A percentile compares a stretch with the other conserved stretches of the same genome.
Evolutionary conservation across 2,113 vertebrate genomes (phyloP).

Genomic region (Tragelaphus buxtoni): DNA sequence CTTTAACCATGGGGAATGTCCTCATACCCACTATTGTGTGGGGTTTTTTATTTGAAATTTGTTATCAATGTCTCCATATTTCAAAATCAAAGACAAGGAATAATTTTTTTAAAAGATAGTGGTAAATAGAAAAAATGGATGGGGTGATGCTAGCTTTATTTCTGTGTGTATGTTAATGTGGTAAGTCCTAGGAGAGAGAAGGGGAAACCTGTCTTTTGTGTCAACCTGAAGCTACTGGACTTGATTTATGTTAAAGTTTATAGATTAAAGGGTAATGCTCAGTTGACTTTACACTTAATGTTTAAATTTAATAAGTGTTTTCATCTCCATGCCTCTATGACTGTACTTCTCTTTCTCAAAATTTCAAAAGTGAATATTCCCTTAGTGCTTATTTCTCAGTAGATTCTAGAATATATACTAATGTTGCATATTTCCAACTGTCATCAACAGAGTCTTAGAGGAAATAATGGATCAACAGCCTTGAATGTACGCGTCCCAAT

Average conservation of each 20-base stretch:
- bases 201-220: not conserved
- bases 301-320: slow-evolving; percentile 27
- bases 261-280: not conserved
- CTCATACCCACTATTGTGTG: not conserved
- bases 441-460: not conserved
- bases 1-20: not conserved
- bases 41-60: not conserved
- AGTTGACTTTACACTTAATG: not conserved
- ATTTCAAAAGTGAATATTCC: slow-evolving; percentile 13
- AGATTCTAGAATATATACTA: not conserved
- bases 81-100: not conserved
- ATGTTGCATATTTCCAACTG: not conserved
- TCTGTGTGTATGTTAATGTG: not conserved
- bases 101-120: not conserved
- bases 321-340: not conserved
- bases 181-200: not conserved
- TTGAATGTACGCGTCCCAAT: not conserved
- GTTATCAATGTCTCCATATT: not conserved
- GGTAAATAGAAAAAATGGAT: not conserved
- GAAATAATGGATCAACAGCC: not conserved
- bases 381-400: not conserved
- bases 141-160: not conserved
- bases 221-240: not conserved
- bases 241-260: not conserved
- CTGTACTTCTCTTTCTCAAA: not conserved